Evolutionary conservation across 64 coral and sea anemone genomes (phyloP).

Genomic region (Exaiptasia diaphana): DNA sequence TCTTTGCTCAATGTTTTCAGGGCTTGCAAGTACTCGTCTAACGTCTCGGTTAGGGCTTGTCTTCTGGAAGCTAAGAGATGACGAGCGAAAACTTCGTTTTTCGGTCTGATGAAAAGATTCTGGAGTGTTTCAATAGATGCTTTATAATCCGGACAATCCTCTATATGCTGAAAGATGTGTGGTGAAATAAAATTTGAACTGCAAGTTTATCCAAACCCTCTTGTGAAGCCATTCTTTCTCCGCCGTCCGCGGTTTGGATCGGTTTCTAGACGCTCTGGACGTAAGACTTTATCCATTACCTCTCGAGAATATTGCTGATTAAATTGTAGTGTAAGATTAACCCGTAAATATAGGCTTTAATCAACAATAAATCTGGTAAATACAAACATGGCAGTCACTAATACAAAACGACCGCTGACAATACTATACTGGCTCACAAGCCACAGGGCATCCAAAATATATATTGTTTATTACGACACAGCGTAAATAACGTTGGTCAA

Average conservation of each 20-base stretch:
- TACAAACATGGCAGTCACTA: background rate
- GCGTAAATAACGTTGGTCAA: too few species aligned
- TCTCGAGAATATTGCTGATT: background rate
- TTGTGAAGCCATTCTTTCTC: slow-evolving; percentile 17
- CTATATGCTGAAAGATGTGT: slow-evolving; percentile 42
- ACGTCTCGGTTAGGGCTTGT: slow-evolving; percentile 13
- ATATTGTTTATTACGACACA: too few species aligned
- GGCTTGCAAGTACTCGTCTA: slow-evolving; percentile 3
- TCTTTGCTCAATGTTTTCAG: slow-evolving; percentile 33
- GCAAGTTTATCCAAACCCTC: background rate
- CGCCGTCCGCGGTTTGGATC: background rate
- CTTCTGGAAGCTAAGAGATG: slow-evolving; percentile 2
- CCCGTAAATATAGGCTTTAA: background rate
- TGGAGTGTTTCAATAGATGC: slow-evolving; percentile 17
- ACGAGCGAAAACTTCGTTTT: slow-evolving; percentile 16
- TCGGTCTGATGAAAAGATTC: slow-evolving; percentile 23
- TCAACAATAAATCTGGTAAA: background rate
- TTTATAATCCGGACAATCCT: slow-evolving; percentile 26
- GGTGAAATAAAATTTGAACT: slow-evolving; percentile 33
- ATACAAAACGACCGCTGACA: too few species aligned
- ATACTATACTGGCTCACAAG: too few species aligned
- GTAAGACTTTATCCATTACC: slow-evolving; percentile 32
- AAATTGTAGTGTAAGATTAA: background rate
- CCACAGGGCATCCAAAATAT: too few species aligned
- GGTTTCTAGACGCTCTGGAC: background rate